phyloP scores from a whole-genome alignment of 1,140 invertebrate species.

The Phthorimaea operculella region DNA sequence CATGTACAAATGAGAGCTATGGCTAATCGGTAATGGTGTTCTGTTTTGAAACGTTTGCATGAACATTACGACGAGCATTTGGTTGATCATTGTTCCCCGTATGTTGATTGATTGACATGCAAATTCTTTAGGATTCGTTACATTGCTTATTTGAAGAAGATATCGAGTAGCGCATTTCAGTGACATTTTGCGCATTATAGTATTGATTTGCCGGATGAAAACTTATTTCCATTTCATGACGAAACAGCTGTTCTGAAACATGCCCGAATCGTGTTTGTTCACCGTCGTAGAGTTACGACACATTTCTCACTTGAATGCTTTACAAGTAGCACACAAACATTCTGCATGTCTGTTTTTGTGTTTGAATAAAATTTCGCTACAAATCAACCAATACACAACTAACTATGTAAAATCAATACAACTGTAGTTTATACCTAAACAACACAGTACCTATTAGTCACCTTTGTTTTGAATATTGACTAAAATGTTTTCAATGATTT shows the following conservation, averaged over 20 bases:
- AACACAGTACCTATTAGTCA: no score
- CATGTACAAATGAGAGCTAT: not conserved
- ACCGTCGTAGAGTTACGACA: not conserved
- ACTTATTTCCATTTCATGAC: constrained; percentile 48
- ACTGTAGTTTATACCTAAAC: no score
- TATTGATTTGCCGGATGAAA: constrained; percentile 61
- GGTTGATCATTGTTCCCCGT: constrained; percentile 38
- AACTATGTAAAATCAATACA: no score
- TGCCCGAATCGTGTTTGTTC: not conserved
- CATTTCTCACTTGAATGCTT: constrained; percentile 1
- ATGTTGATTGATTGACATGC: constrained; percentile 32
- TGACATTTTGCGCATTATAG: constrained; percentile 64
- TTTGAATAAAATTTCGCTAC: not conserved
- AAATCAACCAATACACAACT: no score
- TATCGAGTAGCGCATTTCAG: constrained; percentile 54
- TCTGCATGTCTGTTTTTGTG: not conserved
- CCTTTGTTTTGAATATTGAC: no score
- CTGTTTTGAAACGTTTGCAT: not conserved
- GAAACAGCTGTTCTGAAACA: constrained; percentile 58
- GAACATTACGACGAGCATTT: constrained; percentile 10
- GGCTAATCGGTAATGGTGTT: not conserved
- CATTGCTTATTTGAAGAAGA: constrained; percentile 25
- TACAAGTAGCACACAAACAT: constrained; percentile 1
- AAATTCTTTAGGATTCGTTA: constrained; percentile 31
- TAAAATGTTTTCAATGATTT: no score